Evolutionary conservation across 2,113 vertebrate genomes (phyloP).

Genomic region (Solea senegalensis): DNA sequence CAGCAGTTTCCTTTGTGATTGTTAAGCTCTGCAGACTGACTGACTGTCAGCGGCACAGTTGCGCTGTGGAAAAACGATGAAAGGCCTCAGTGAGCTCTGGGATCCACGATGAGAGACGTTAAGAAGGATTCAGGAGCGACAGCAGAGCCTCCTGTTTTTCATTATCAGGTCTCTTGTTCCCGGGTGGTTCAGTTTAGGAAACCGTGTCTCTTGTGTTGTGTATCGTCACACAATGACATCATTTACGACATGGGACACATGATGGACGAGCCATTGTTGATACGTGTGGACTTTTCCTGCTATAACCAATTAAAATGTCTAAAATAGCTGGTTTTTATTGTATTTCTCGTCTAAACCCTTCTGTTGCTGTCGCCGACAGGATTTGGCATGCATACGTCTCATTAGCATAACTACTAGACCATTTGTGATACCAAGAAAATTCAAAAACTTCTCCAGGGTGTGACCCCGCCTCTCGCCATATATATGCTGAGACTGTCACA

Average conservation of each 20-base stretch:
- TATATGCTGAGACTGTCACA: too few relatives aligned
- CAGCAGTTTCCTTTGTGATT: constrained; percentile 73
- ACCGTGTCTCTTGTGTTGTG: background rate
- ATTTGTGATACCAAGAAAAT: too few relatives aligned
- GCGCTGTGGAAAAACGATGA: constrained; percentile 43
- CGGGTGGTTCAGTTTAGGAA: background rate
- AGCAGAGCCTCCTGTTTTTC: constrained; percentile 18
- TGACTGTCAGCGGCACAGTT: constrained; percentile 40
- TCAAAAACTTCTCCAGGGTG: too few relatives aligned
- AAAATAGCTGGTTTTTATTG: too few relatives aligned
- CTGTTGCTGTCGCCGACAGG: too few relatives aligned
- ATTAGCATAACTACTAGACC: too few relatives aligned
- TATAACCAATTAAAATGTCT: background rate
- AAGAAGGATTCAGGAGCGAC: constrained; percentile 13
- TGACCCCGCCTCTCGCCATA: too few relatives aligned
- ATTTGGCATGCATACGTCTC: too few relatives aligned
- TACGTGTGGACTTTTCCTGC: background rate
- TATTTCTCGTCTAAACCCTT: too few relatives aligned
- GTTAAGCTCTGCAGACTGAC: constrained; percentile 58
- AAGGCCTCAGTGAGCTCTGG: constrained; percentile 43
- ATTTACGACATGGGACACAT: background rate
- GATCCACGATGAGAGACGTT: constrained; percentile 36
- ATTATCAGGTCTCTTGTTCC: constrained; percentile 11
- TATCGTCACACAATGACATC: background rate
- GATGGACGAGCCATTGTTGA: background rate